These are phyloP conservation scores for Drosophila ogumai DNA, from an alignment of 1,140 invertebrate genomes.

Conservation along the genomic window DNA sequence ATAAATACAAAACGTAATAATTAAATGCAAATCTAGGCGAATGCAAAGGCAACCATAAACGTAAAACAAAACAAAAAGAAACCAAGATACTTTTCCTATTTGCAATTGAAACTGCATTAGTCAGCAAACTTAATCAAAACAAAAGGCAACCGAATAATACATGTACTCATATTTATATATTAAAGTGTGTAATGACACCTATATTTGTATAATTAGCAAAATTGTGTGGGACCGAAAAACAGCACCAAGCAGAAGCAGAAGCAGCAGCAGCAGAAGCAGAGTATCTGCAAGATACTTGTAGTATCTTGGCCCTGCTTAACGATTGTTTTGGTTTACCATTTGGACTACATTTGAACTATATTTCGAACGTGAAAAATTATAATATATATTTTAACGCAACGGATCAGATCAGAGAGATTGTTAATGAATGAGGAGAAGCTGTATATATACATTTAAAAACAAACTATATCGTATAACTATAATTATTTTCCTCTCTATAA, in stretches of 20 bases:
- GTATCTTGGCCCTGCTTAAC: constrained; percentile 14
- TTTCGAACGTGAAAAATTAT: constrained; percentile 8
- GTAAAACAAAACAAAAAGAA: constrained; percentile 28
- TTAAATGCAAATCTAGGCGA: constrained; percentile 65
- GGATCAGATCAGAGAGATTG: constrained; percentile 61
- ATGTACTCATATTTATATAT: constrained; percentile 57
- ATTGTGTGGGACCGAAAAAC: constrained; percentile 76
- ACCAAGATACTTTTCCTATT: constrained; percentile 58
- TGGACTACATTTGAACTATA: constrained; percentile 18
- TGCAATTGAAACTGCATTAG: constrained; percentile 78
- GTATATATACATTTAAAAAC: constrained; percentile 76
- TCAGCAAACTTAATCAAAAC: constrained; percentile 75
- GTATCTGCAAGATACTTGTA: constrained; percentile 27
- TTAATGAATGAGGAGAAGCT: constrained; percentile 71
- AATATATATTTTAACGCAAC: constrained; percentile 47
- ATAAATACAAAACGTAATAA: constrained; percentile 13
- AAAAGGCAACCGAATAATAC: constrained; percentile 74
- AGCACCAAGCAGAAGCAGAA: constrained; percentile 41
- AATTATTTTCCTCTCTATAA: constrained; percentile 76
- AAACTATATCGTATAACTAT: constrained; percentile 79
- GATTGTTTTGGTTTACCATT: constrained; percentile 51
- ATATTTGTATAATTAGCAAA: constrained; percentile 79
- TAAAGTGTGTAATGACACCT: constrained; percentile 53
- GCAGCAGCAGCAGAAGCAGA: constrained; percentile 23
- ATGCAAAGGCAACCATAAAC: constrained; percentile 39